Evolutionary conservation across 30 jellyfish, hydroid and myxozoan species (phyloP), one percentile per base, ranked within the genome.

Genomic region (Turritopsis dohrnii): DNA sequence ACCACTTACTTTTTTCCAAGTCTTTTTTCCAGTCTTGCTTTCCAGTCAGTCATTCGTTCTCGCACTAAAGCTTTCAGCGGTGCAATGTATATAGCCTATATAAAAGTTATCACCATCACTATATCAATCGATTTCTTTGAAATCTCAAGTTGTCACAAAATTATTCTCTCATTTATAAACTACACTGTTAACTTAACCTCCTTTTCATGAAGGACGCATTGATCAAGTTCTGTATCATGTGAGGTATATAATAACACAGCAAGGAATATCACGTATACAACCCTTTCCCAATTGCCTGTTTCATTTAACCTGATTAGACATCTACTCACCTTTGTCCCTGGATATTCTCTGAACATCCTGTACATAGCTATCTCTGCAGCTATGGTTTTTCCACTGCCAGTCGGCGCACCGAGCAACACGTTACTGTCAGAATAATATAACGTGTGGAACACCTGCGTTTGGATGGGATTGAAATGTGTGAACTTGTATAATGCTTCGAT

Each of bases 381-480:
- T 1, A 95, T 88, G 7, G 99, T 95, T 71, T 95, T 95, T 31
- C 99, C 99, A 88, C 98, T 90, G 13, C 99, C 99, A 41, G 99
- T 95, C 7, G 99, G 99, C 20, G 99, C 99, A 25, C 99, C 99
- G 21, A 95, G 95, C 86, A 95, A 76, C 1, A 95, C 98, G 83
- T 91, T 95, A 52, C 86, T 94, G 79, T 95, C 96, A 21, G 97
- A 83, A 84, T 90, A 85, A 84, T 95, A 95, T 74, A 95, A 73
- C 31, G 99, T 90, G 80, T 95, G 99, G 74, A 90, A 95, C 1
- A 95, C 82, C 84, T 95, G 99, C 1, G 98, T 95, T 76, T 95
- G 99, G 72, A 95, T 94, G 20, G 99, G 99, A 74, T 95, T 95
- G 96, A 95, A 95, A 72, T 90, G 97, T 1, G 91, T 79, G 88